Conservation (phyloP, 2,888 invertebrate genomes). For the Catocala fraxini region DNA sequence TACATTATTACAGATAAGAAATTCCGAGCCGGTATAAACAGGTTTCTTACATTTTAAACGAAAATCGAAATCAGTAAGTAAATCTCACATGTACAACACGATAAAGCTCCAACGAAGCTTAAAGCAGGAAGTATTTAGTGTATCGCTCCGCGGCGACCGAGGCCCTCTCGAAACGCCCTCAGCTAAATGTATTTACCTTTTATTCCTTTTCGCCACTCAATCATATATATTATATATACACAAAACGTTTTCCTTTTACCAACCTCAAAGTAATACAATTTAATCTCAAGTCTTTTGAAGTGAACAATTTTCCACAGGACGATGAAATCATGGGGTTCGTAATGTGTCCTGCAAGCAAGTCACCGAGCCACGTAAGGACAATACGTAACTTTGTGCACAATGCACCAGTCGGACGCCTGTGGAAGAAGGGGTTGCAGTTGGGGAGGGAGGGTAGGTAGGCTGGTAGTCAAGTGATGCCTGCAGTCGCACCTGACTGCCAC, state of each 20-base stretch:
- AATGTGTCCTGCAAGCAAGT: slow-evolving; percentile 10
- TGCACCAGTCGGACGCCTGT: slow-evolving; percentile 14
- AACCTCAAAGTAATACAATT: background rate
- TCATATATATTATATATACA: background rate
- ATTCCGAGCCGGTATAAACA: too few species aligned
- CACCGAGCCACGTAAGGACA: slow-evolving; percentile 5
- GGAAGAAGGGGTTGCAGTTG: background rate
- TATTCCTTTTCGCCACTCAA: background rate
- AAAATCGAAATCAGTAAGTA: too few species aligned
- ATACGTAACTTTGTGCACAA: slow-evolving; percentile 21
- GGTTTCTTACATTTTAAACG: too few species aligned
- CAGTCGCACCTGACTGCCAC: slow-evolving; percentile 6
- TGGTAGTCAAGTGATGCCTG: slow-evolving; percentile 8
- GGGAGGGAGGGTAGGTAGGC: slow-evolving; percentile 1
- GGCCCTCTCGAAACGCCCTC: background rate
- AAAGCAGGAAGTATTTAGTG: slow-evolving; percentile 5
- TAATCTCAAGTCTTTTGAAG: background rate
- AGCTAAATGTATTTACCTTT: slow-evolving; percentile 3
- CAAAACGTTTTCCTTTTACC: background rate
- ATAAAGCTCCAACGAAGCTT: background rate
- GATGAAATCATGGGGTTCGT: background rate
- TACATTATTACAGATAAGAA: too few species aligned
- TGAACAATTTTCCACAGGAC: background rate
- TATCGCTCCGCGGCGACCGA: background rate
- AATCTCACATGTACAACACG: too few species aligned